Base-by-base conservation (phyloP, 1,140 invertebrate species). In the Psix sp. region DNA sequence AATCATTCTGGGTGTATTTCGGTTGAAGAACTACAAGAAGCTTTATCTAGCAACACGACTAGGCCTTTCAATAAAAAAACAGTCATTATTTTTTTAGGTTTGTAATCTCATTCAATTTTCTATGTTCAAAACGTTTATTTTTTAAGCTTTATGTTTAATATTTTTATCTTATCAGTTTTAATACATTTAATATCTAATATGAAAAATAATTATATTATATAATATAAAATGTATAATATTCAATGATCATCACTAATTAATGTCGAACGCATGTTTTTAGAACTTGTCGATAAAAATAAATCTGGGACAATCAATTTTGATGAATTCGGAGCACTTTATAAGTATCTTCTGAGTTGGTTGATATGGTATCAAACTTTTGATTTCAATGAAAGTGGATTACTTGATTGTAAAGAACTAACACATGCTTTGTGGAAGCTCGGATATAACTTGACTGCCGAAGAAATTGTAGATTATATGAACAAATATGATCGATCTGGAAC, bases 211-310 rank as follows among this genome's bases (percentile, higher is more conserved):
- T 40, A 11, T 11, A 40, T 5, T 10, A 10, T 39, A 14, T 24
- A 43, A 43, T 15, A 26, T 26, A 2, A 17, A 5, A 11, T 31
- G n/a, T n/a, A n/a, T n/a, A n/a, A n/a, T n/a, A n/a, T n/a, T n/a
- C n/a, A n/a, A n/a, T n/a, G n/a, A n/a, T n/a, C n/a, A n/a, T n/a
- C n/a, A n/a, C n/a, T n/a, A n/a, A 18, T 3, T 31, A 31, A 31
- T 49, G 0, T 36, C 0, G 4, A 24, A 5, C 21, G 21, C 9
- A 20, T 38, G 5, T 52, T 51, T 51, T 18, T 15, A 62, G 57
- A 62, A 0, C 26, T 62, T 0, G 57, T 62, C 21, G 57, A 62
- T 15, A 62, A 62, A 42, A 62, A 62, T 13, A 62, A 40, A 16
- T 49, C 45, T 5, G 57, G 38, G 2, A 49, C 57, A 5, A 24